Evolutionary conservation across 2,113 vertebrate species (phyloP), one percentile per base, ranked within the genome.

Genomic region (Nesogale talazaci): DNA sequence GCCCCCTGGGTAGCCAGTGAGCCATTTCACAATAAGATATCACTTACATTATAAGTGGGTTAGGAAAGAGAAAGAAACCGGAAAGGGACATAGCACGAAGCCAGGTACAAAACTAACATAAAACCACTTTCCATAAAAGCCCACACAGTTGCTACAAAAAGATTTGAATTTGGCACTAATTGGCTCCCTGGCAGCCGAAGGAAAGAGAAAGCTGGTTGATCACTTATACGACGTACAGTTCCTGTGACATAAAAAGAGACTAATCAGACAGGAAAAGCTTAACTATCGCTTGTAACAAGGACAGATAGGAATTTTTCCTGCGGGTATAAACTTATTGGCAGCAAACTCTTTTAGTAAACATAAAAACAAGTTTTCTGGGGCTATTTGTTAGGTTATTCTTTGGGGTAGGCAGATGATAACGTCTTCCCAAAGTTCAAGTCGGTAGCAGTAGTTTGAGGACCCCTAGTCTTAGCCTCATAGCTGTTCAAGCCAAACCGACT

Each of bases 241-340:
- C 72, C 82, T 59, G 38, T 83, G 40, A 63, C 67, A 92, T 70
- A 88, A 80, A 88, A 92, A 63, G 57, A 77, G 56, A 84, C 89
- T 92, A 94, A 96, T 92, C 93, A 74, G 90, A 31, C 72, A 94
- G 80, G 59, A 85, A 92, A 93, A 57, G 19, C 40, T 85, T 65
- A 95, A 90, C 92, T 92, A 82, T 67, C n/a, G 23, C 79, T 91
- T 70, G 3, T 92, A 89, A 84, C 88, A 94, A 88, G 34, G 31
- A 67, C 25, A 90, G 83, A 57, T 57, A 91, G 93, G 89, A 90
- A 95, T 95, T 92, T 93, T 83, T 94, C 89, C 91, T 4, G 29
- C 77, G 61, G 89, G 67, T 65, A 4, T 59, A 79, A 79, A 1
- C 1, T 72, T 84, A 38, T 69, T 38, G 94, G 88, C 42, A 92